Evolutionary conservation across 1,140 invertebrate species (phyloP).

Genomic region (Eufriesea mexicana): DNA sequence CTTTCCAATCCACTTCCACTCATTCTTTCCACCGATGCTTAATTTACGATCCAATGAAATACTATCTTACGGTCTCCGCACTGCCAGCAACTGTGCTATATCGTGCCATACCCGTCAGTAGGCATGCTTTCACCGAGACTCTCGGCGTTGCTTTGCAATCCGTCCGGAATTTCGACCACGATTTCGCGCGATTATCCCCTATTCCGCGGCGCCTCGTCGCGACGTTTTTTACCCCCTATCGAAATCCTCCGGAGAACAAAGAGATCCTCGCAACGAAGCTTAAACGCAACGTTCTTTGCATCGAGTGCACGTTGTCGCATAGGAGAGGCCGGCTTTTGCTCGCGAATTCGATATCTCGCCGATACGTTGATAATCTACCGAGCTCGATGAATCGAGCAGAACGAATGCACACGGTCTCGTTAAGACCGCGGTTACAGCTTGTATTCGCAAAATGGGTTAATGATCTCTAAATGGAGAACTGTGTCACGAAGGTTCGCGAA

Average conservation of each 20-base stretch:
- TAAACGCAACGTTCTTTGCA: too few species aligned
- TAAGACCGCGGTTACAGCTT: too few species aligned
- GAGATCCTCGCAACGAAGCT: too few species aligned
- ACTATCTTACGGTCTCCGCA: neutral
- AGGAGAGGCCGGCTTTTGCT: too few species aligned
- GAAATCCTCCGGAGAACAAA: too few species aligned
- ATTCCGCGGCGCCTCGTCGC: neutral
- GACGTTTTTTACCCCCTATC: neutral
- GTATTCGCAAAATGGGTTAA: slow-evolving; percentile 31
- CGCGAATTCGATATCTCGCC: slow-evolving; percentile 5
- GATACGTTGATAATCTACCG: slow-evolving; percentile 27
- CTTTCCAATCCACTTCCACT: slow-evolving; percentile 36
- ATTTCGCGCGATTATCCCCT: neutral
- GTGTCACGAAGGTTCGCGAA: slow-evolving; percentile 22
- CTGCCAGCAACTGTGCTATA: neutral
- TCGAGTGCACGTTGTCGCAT: too few species aligned
- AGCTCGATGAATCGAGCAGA: neutral
- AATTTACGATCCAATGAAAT: slow-evolving; percentile 30
- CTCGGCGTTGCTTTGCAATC: slow-evolving; percentile 4
- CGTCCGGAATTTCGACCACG: neutral
- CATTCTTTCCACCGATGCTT: slow-evolving; percentile 18
- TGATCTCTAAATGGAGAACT: slow-evolving; percentile 41
- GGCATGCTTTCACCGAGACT: slow-evolving; percentile 7
- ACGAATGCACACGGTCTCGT: slow-evolving; percentile 9
- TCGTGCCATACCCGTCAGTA: slow-evolving; percentile 7